Percentiles rank a stretch among this genome's conserved stretches.
These are phyloP conservation scores for Troilus luridus DNA, from an alignment of 2,888 invertebrate genomes.

Conservation along the genomic window DNA sequence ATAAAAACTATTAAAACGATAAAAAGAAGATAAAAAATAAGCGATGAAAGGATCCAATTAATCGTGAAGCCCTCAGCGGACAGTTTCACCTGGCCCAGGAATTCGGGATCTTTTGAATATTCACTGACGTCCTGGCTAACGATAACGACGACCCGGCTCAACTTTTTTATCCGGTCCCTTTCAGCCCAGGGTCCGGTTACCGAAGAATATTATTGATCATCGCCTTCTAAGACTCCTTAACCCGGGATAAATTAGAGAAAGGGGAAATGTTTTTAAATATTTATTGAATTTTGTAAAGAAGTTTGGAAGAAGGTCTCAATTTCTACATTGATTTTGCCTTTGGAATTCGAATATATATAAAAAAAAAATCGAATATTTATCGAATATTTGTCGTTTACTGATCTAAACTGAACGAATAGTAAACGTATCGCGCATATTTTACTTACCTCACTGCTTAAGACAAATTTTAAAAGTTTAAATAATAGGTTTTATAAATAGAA, in stretches of 20 bases:
- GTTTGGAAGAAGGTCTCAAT: neutral
- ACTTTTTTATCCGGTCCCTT: neutral
- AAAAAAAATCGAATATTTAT: no score
- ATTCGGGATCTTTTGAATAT: slow-evolving; percentile 19
- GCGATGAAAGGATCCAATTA: neutral
- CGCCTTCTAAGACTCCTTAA: neutral
- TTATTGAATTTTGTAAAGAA: neutral
- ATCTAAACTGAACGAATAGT: no score
- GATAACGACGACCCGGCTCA: neutral
- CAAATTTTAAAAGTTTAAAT: no score
- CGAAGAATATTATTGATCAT: neutral
- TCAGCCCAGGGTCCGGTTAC: neutral
- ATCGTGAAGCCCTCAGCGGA: neutral
- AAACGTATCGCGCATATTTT: no score
- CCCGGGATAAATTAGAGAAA: neutral
- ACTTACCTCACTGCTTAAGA: no score
- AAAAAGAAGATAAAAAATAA: neutral
- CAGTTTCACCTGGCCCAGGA: neutral
- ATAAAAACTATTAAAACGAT: neutral
- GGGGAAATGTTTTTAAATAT: neutral
- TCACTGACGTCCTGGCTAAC: neutral
- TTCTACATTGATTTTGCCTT: neutral
- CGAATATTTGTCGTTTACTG: no score
- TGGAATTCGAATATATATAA: no score
- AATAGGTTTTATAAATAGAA: no score